A percentile compares a stretch with the other conserved stretches of the same genome.
phyloP scores from a whole-genome alignment of 2,797 vertebrate genomes.

The Heterohyrax brucei region DNA sequence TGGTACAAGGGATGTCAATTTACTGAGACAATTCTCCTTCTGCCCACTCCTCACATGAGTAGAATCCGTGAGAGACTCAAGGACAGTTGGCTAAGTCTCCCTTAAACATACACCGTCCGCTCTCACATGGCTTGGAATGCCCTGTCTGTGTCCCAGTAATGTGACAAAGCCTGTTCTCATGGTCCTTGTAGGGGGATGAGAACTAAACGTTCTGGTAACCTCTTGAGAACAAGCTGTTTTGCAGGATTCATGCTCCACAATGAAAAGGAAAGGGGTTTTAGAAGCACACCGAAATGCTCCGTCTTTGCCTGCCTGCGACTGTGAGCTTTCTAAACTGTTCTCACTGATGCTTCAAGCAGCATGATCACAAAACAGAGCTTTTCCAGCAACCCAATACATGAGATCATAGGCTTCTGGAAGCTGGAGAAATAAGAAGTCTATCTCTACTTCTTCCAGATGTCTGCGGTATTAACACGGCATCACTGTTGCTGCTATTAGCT shows the following conservation, averaged over 20 bases:
- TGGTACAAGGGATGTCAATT: not conserved
- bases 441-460: not conserved
- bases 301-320: not conserved
- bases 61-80: not conserved
- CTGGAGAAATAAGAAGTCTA: not conserved
- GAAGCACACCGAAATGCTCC: slow-evolving; percentile 13
- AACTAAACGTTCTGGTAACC: slow-evolving; percentile 58
- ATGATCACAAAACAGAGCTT: not conserved
- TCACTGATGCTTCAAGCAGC: not conserved
- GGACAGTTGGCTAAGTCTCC: not conserved
- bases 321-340: not conserved
- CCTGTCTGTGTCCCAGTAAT: slow-evolving; percentile 55
- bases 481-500: not conserved
- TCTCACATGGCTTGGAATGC: not conserved
- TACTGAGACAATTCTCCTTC: slow-evolving; percentile 1
- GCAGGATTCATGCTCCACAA: slow-evolving; percentile 21
- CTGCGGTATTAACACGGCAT: not conserved
- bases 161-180: slow-evolving; percentile 62
- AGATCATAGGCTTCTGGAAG: not conserved
- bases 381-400: not conserved
- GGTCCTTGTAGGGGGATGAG: slow-evolving; percentile 35
- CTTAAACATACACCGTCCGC: not conserved
- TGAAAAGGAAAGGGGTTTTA: slow-evolving; percentile 58
- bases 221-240: slow-evolving; percentile 72
- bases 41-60: not conserved